Percentiles rank a stretch among this genome's conserved stretches.
These are phyloP conservation scores for Archilochus colubris DNA, from an alignment of 2,113 vertebrate genomes.

Conservation along the genomic window DNA sequence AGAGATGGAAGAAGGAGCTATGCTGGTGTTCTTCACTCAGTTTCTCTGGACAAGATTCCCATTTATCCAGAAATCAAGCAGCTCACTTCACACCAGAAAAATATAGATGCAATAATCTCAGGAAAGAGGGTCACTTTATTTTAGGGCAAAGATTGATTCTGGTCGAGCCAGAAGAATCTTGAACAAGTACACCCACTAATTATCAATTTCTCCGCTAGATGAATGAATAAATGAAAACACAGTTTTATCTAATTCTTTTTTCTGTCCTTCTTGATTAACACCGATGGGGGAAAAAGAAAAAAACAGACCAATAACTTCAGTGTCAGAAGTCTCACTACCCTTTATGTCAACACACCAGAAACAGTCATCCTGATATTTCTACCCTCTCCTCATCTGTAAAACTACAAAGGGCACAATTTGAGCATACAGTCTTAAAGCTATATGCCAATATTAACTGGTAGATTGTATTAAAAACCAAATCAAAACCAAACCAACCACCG, in stretches of 20 bases:
- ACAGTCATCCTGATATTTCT: neutral
- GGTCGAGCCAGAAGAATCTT: neutral
- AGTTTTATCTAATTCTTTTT: neutral
- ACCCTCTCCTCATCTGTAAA: neutral
- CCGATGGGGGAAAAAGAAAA: neutral
- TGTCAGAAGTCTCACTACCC: neutral
- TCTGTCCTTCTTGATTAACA: neutral
- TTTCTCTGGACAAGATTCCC: neutral
- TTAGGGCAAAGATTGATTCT: neutral
- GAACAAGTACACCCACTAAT: neutral
- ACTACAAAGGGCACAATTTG: neutral
- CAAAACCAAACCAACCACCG: neutral
- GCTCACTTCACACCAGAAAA: neutral
- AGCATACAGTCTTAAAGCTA: neutral
- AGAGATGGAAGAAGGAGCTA: neutral
- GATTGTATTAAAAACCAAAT: neutral
- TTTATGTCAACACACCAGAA: neutral
- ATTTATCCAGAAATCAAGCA: neutral
- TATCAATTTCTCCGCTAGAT: neutral
- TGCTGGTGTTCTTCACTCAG: accelerated
- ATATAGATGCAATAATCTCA: neutral
- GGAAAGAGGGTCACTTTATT: neutral
- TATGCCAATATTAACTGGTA: neutral
- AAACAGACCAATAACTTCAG: neutral
- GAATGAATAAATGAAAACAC: neutral